These are phyloP conservation scores for Himalopsyche anomala DNA, from an alignment of 2,888 invertebrate species.

Conservation along the genomic window DNA sequence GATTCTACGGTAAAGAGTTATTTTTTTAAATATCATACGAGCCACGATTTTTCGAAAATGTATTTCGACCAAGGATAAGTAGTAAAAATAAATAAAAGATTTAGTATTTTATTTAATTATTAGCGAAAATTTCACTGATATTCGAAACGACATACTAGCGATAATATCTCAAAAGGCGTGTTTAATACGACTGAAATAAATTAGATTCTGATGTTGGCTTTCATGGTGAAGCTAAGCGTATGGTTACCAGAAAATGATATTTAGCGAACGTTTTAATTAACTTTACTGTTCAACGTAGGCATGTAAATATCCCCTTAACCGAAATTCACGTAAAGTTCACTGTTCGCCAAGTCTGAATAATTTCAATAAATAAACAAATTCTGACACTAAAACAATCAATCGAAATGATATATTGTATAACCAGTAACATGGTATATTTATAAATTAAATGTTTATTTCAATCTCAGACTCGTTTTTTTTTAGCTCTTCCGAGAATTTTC, in stretches of 20 bases:
- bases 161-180: background rate
- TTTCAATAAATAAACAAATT: background rate
- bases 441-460: too few species aligned
- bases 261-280: slow-evolving; percentile 48
- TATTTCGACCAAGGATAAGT: too few species aligned
- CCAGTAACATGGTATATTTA: too few species aligned
- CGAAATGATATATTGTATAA: background rate
- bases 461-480: too few species aligned
- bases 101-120: too few species aligned
- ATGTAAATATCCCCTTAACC: slow-evolving; percentile 45
- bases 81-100: too few species aligned
- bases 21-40: too few species aligned
- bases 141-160: too few species aligned
- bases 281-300: slow-evolving; percentile 24
- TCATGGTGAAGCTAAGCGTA: background rate
- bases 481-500: too few species aligned
- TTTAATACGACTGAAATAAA: slow-evolving; percentile 40
- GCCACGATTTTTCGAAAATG: too few species aligned
- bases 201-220: background rate
- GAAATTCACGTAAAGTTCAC: background rate
- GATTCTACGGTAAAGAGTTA: too few species aligned
- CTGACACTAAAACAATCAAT: background rate
- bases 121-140: too few species aligned
- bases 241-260: background rate
- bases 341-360: background rate